A percentile compares a stretch with the other conserved stretches of the same genome.
Evolutionary conservation across 2,888 invertebrate species (phyloP).

Genomic region (Priocnemis perturbator): DNA sequence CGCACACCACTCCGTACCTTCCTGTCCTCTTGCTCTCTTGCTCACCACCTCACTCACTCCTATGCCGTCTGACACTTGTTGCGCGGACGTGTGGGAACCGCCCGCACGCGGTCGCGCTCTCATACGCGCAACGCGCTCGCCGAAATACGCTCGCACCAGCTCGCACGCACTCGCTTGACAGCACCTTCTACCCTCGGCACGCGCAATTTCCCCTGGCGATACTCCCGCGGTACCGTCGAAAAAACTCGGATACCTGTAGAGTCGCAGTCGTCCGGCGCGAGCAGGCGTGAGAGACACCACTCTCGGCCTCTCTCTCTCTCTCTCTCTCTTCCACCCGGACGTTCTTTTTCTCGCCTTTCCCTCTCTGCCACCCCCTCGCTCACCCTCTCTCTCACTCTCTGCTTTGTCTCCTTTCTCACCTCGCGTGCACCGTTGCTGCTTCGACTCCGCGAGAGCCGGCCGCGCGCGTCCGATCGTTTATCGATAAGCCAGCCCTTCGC

Average conservation of each 20-base stretch:
- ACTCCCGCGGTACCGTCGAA: not conserved
- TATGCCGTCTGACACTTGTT: constrained; percentile 66
- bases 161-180: constrained; percentile 38
- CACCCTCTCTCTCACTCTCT: no score
- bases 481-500: not conserved
- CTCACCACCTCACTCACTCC: constrained; percentile 1
- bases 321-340: not conserved
- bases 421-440: no score
- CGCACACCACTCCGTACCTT: constrained; percentile 46
- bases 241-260: not conserved
- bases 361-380: no score
- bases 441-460: no score
- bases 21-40: constrained; percentile 18
- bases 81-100: constrained; percentile 68
- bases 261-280: not conserved
- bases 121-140: not conserved
- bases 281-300: not conserved
- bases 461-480: not conserved
- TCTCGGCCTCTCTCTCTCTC: not conserved
- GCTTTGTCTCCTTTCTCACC: no score
- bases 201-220: not conserved
- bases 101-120: constrained; percentile 61
- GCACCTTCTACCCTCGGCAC: constrained; percentile 20
- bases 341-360: not conserved
- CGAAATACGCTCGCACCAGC: constrained; percentile 15